A percentile compares a stretch with the other conserved stretches of the same genome.
These are phyloP conservation scores for Malacoraja senta DNA, from an alignment of 2,797 vertebrate species.

Conservation along the genomic window DNA sequence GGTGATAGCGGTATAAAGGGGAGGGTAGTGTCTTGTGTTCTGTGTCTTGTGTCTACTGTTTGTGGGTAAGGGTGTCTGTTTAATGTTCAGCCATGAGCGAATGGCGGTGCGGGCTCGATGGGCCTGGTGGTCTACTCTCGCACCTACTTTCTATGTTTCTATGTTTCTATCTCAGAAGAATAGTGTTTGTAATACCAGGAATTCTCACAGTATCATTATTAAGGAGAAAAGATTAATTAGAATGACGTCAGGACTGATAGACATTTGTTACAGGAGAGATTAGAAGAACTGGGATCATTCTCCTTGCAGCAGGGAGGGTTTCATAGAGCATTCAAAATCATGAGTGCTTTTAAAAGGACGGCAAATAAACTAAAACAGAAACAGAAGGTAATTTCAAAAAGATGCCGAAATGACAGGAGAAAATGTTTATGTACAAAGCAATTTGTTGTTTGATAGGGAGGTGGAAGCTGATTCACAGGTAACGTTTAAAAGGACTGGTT, in stretches of 20 bases:
- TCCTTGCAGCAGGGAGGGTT: no score
- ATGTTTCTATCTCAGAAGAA: neutral
- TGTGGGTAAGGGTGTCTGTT: no score
- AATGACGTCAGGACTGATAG: neutral
- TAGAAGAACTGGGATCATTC: neutral
- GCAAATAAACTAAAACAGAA: neutral
- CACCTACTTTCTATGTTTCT: no score
- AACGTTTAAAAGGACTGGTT: neutral
- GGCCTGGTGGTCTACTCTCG: no score
- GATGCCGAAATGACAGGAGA: neutral
- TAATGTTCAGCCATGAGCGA: no score
- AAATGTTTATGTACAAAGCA: neutral
- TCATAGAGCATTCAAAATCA: no score
- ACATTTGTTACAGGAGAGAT: neutral
- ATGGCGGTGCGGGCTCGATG: no score
- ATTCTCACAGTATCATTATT: no score
- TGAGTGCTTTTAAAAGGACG: neutral
- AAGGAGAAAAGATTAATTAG: neutral
- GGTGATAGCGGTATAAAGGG: no score
- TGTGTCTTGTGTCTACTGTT: no score
- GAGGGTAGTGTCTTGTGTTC: no score
- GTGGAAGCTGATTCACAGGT: neutral
- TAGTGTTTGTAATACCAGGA: no score
- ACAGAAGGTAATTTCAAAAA: neutral
- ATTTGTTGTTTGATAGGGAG: neutral